phyloP scores from a whole-genome alignment of 2,113 vertebrate species.

The Myiozetetes cayanensis region DNA sequence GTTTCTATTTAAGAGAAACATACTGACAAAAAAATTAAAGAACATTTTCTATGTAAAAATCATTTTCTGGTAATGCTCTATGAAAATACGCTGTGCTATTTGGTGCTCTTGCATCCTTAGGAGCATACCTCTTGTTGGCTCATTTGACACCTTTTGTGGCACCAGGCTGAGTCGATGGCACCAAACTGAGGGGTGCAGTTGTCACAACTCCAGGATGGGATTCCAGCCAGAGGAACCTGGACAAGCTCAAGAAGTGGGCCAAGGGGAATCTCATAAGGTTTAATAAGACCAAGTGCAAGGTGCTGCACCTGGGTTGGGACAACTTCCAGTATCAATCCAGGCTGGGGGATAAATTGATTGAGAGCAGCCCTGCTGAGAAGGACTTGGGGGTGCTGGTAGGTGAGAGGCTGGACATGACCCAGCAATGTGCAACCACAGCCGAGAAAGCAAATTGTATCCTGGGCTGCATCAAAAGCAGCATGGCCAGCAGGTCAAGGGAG shows the following conservation, averaged over 20 bases:
- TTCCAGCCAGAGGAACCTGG: neutral
- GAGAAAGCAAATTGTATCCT: neutral
- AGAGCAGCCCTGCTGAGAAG: neutral
- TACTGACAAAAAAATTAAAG: neutral
- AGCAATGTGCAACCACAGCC: neutral
- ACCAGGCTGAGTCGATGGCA: neutral
- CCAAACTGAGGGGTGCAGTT: neutral
- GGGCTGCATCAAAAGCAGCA: neutral
- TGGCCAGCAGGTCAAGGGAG: neutral
- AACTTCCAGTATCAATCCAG: neutral
- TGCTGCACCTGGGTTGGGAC: neutral
- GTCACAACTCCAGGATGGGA: neutral
- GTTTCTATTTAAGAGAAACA: neutral
- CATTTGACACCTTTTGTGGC: neutral
- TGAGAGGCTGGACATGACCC: neutral
- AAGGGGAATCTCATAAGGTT: neutral
- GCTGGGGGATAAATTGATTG: neutral
- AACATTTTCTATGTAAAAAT: neutral
- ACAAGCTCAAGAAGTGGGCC: neutral
- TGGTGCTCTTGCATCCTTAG: neutral
- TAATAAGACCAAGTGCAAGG: neutral
- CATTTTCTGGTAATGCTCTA: neutral
- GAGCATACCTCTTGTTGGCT: neutral
- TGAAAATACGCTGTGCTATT: neutral
- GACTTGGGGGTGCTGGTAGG: neutral